Conservation (phyloP, 2,888 invertebrate genomes). For the Drosophila stalkeri region DNA sequence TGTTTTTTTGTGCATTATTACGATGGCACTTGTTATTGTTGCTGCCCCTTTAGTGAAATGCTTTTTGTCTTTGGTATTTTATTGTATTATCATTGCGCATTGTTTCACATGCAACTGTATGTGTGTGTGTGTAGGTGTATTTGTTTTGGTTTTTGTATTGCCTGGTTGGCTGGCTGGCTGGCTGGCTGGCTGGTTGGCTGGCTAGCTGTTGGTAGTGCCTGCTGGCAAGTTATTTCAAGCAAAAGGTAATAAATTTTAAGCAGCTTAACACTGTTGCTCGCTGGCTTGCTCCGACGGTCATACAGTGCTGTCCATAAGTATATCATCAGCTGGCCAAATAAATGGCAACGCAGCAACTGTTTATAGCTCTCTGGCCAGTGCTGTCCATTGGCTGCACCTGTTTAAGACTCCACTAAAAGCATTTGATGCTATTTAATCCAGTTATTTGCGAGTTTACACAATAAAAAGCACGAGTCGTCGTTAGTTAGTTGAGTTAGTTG, state of each 20-base stretch:
- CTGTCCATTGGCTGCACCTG: constrained; percentile 67
- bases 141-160: constrained; percentile 28
- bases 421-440: constrained; percentile 80
- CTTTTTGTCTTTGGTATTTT: constrained; percentile 73
- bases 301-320: constrained; percentile 56
- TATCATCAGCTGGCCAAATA: constrained; percentile 37
- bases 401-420: constrained; percentile 74
- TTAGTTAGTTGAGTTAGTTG: constrained; percentile 53
- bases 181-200: constrained; percentile 42
- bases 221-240: constrained; percentile 80
- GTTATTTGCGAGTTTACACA: constrained; percentile 81
- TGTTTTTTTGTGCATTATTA: constrained; percentile 62
- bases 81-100: constrained; percentile 77
- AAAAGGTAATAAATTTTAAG: constrained; percentile 83
- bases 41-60: constrained; percentile 61
- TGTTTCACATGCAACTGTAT: constrained; percentile 61
- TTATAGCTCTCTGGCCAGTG: constrained; percentile 26
- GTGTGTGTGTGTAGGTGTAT: constrained; percentile 25
- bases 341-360: constrained; percentile 30
- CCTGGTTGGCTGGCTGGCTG: constrained; percentile 10
- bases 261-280: constrained; percentile 81
- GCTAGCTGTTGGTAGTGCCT: constrained; percentile 45
- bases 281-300: constrained; percentile 66
- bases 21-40: constrained; percentile 66
- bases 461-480: constrained; percentile 70